Evolutionary conservation across 1,140 invertebrate genomes (phyloP).

Genomic region (Lepidostoma basale): DNA sequence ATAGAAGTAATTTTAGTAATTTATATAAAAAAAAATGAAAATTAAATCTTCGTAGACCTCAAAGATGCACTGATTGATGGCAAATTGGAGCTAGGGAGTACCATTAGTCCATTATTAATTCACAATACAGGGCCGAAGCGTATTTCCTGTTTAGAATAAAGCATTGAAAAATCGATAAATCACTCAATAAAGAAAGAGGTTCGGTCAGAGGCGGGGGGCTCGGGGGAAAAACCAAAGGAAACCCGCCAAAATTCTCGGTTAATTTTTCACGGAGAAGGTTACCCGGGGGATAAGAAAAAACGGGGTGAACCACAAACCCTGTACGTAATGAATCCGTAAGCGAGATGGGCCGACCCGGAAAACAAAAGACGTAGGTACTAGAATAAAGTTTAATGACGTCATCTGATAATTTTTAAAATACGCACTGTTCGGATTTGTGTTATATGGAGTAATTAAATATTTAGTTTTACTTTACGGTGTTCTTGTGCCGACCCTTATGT

Average conservation of each 20-base stretch:
- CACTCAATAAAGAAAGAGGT: slow-evolving; percentile 11
- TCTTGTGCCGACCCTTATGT: too few species aligned
- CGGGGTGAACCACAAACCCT: not conserved
- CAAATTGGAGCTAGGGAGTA: not conserved
- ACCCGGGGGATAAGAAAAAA: not conserved
- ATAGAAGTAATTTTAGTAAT: too few species aligned
- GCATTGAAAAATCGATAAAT: slow-evolving; percentile 19
- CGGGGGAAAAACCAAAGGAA: not conserved
- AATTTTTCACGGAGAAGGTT: not conserved
- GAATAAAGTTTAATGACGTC: too few species aligned
- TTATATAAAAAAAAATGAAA: too few species aligned
- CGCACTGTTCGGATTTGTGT: not conserved
- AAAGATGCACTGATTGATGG: too few species aligned
- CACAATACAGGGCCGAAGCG: not conserved
- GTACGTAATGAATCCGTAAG: slow-evolving; percentile 7
- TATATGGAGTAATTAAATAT: too few species aligned
- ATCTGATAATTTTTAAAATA: not conserved
- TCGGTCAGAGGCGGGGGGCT: not conserved
- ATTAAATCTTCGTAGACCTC: too few species aligned
- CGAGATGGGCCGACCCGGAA: not conserved
- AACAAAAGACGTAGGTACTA: not conserved
- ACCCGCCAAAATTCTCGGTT: slow-evolving; percentile 1
- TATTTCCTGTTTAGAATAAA: slow-evolving; percentile 9
- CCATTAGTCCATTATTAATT: not conserved
- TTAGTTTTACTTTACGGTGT: too few species aligned